These are phyloP conservation scores for Cyphomyrmex costatus DNA, from an alignment of 1,140 invertebrate species.

Conservation along the genomic window DNA sequence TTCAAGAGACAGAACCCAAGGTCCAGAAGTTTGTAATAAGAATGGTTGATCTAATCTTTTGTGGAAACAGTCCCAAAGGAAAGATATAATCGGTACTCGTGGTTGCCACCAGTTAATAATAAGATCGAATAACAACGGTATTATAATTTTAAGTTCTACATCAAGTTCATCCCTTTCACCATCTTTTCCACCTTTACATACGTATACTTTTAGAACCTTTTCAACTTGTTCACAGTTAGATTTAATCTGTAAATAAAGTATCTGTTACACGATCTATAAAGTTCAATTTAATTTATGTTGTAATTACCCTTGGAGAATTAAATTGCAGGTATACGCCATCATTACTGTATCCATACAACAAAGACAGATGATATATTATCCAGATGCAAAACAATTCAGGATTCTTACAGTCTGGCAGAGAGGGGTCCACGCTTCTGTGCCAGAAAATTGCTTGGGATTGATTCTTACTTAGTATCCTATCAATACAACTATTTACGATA, in stretches of 20 bases:
- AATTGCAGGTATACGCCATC: conserved; percentile 78
- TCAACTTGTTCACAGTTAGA: conserved; percentile 82
- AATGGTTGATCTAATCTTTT: conserved; percentile 85
- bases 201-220: conserved; percentile 81
- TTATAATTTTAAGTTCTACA: conserved; percentile 83
- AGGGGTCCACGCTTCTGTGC: conserved; percentile 57
- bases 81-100: conserved; percentile 81
- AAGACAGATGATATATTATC: conserved; percentile 83
- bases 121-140: conserved; percentile 82
- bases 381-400: conserved; percentile 83
- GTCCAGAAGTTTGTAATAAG: conserved; percentile 81
- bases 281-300: not conserved
- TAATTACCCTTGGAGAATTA: conserved; percentile 72
- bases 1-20: conserved; percentile 83
- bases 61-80: conserved; percentile 86
- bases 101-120: conserved; percentile 84
- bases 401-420: conserved; percentile 78
- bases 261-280: not conserved
- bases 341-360: conserved; percentile 81
- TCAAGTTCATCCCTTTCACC: conserved; percentile 83
- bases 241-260: conserved; percentile 72
- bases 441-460: conserved; percentile 47
- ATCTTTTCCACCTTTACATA: conserved; percentile 81
- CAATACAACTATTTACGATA: conserved; percentile 80
- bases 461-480: conserved; percentile 72